Conservation (phyloP, 2,888 invertebrate species). For the Cosmia trapezina region DNA sequence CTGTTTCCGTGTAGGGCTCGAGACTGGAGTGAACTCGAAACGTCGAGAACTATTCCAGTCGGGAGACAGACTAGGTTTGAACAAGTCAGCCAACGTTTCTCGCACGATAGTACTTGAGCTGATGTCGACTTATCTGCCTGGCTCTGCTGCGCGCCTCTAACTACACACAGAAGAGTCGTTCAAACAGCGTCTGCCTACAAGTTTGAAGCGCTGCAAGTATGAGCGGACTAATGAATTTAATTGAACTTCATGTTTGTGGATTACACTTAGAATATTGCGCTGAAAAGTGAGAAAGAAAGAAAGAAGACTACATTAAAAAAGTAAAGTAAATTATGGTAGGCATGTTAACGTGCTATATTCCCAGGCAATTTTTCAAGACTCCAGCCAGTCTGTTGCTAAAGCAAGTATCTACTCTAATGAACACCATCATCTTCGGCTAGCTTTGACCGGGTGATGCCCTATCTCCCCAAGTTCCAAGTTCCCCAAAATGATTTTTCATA, state of each 20-base stretch:
- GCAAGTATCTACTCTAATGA: background rate
- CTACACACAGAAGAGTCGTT: slow-evolving; percentile 64
- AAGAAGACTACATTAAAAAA: too few species aligned
- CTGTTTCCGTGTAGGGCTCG: slow-evolving; percentile 58
- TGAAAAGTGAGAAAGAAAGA: too few species aligned
- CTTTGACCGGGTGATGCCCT: too few species aligned
- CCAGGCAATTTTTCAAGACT: background rate
- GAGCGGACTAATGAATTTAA: slow-evolving; percentile 48
- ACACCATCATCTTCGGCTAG: background rate
- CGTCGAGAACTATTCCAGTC: slow-evolving; percentile 66
- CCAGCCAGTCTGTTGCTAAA: too few species aligned
- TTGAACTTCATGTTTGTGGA: slow-evolving; percentile 46
- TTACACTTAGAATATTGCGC: slow-evolving; percentile 43
- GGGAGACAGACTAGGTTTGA: slow-evolving; percentile 67
- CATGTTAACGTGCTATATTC: background rate
- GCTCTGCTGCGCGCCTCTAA: slow-evolving; percentile 38
- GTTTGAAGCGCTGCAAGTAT: slow-evolving; percentile 48
- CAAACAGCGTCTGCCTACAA: slow-evolving; percentile 52
- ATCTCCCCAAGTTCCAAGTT: too few species aligned
- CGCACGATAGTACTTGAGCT: slow-evolving; percentile 69
- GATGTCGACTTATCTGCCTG: slow-evolving; percentile 72
- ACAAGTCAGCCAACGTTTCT: slow-evolving; percentile 68
- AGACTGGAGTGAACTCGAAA: slow-evolving; percentile 61
- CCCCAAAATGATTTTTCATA: too few species aligned
- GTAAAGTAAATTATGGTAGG: slow-evolving; percentile 7